phyloP scores from a whole-genome alignment of 2,797 vertebrate species.

The Sebastes miniatus region DNA sequence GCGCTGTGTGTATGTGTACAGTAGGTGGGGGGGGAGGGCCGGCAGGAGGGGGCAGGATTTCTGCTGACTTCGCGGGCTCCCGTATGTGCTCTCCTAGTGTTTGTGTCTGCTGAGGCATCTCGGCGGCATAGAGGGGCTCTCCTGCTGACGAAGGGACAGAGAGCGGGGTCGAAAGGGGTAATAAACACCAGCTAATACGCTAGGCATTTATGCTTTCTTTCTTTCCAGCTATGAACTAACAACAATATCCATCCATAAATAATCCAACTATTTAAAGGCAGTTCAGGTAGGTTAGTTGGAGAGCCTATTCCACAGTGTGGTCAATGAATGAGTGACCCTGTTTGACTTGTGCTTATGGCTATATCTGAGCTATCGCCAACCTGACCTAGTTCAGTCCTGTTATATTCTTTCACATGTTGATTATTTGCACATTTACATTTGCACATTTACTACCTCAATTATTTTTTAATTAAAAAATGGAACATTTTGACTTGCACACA shows the following conservation, averaged over 20 bases:
- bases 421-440: too few relatives aligned
- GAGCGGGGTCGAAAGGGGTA: background rate
- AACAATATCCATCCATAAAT: background rate
- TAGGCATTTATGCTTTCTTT: too few relatives aligned
- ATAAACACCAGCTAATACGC: background rate
- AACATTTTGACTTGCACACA: too few relatives aligned
- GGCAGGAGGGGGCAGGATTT: constrained; percentile 21
- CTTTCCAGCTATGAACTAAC: background rate
- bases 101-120: constrained; percentile 47
- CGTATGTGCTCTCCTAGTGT: constrained; percentile 46
- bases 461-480: too few relatives aligned
- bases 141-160: constrained; percentile 2
- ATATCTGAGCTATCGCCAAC: background rate
- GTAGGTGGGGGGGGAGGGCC: constrained; percentile 29
- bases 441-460: too few relatives aligned
- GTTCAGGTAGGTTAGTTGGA: accelerated
- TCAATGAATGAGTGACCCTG: background rate
- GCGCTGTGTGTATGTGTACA: constrained; percentile 59
- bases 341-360: background rate
- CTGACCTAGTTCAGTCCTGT: too few relatives aligned
- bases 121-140: background rate
- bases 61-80: constrained; percentile 57
- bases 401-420: too few relatives aligned
- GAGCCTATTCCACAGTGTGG: background rate
- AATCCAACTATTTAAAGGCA: background rate